Evolutionary conservation across 2,888 invertebrate genomes (phyloP).

Genomic region (Hypena proboscidalis): DNA sequence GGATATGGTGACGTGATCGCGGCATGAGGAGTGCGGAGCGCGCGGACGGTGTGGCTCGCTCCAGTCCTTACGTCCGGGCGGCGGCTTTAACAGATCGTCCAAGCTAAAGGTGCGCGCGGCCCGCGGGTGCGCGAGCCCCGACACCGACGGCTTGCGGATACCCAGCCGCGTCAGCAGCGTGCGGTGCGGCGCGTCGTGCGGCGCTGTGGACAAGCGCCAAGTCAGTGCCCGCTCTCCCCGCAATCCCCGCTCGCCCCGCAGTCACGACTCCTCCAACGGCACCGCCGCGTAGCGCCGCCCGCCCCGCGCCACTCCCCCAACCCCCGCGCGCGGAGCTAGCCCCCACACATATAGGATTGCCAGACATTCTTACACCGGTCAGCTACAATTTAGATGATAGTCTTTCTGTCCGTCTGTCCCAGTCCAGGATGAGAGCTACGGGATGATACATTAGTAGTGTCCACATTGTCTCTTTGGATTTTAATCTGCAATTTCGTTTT

Average conservation of each 20-base stretch:
- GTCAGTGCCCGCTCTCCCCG: conserved; percentile 43
- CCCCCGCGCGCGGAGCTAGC: conserved; percentile 58
- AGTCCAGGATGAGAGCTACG: conserved; percentile 1
- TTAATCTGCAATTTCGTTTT: neutral
- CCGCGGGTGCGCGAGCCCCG: conserved; percentile 90
- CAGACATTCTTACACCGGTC: conserved; percentile 47
- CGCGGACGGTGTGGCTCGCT: conserved; percentile 72
- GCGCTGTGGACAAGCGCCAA: conserved; percentile 83
- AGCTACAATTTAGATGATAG: conserved; percentile 21
- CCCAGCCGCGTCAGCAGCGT: conserved; percentile 93
- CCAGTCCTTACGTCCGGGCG: conserved; percentile 91
- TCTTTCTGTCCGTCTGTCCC: conserved; percentile 19
- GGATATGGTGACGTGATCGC: conserved; percentile 17
- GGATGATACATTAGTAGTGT: conserved; percentile 1
- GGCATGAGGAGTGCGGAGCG: conserved; percentile 62
- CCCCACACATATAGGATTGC: conserved; percentile 66
- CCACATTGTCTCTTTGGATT: conserved; percentile 44
- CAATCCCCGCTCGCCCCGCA: conserved; percentile 34
- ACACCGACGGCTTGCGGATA: conserved; percentile 94
- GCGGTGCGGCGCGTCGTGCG: conserved; percentile 82
- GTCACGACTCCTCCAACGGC: conserved; percentile 56
- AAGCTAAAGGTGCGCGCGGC: conserved; percentile 94
- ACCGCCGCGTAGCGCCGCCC: conserved; percentile 67
- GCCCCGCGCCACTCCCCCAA: conserved; percentile 29
- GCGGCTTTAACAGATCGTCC: conserved; percentile 94